Evolutionary conservation across 2,797 vertebrate species (phyloP), one percentile per base, ranked within the genome.

Genomic region (Argya squamiceps): DNA sequence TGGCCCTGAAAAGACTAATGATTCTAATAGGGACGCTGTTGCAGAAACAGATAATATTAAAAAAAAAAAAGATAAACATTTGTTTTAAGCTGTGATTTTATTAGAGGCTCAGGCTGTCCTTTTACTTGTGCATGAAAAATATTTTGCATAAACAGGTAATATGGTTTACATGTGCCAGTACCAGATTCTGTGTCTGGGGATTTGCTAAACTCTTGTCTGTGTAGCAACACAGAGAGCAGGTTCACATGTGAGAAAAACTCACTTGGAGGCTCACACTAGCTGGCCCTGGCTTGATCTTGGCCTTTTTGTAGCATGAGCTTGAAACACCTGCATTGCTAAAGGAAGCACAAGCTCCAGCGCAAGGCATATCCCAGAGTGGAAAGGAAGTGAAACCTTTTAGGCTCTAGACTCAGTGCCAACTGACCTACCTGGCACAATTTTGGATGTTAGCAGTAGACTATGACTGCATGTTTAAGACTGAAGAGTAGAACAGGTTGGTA

Each of bases 1-100:
- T 93, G 76, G 91, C 85, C 95, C 91, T 56, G 73, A 81, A 94
- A 92, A 96, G 69, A 84, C 69, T 93, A 65, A 81, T 75, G 55
- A 78, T 84, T 89, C 32, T 81, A 81, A 65, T 80, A 93, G 34
- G 26, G 47, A 85, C 0, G 2, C 6, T 68, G 34, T 47, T 91
- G 53, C 41, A 95, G n/a, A 22, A 94, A 78, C 17, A 78, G 52
- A 78, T 30, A 81, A 74, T 70, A 24, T 50, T 49, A 62, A 44
- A 34, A 69, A 74, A 64, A 22, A 64, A 74, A 64, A 23, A 69
- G 3, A 78, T 30, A 67, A 68, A 69, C 5, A 16, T 41, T 81
- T 32, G 3, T 8, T 91, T 89, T 83, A 89, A 77, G 5, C 36
- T 50, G n/a, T 47, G 46, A 36, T 88, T 78, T 94, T 56, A 43